These are phyloP conservation scores for Pandemis heparana DNA, from an alignment of 2,888 invertebrate species.

Conservation along the genomic window DNA sequence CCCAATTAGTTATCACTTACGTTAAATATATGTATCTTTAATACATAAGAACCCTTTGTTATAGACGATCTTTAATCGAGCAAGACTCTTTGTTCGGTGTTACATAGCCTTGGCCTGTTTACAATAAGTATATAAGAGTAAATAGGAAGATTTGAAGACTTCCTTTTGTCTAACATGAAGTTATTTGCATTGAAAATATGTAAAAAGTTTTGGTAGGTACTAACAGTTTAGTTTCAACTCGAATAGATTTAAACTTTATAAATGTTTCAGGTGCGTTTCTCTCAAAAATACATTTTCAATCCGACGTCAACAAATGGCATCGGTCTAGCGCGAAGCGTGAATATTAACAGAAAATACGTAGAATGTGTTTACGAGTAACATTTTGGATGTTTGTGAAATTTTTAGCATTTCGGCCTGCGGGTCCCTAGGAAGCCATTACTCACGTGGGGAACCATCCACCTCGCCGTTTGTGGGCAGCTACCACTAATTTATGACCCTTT, in stretches of 20 bases:
- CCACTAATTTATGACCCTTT: constrained; percentile 81
- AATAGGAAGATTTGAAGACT: constrained; percentile 19
- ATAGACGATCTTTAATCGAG: constrained; percentile 41
- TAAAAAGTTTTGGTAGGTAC: too few relatives aligned
- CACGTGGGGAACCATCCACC: constrained; percentile 77
- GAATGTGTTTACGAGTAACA: constrained; percentile 45
- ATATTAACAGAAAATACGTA: constrained; percentile 38
- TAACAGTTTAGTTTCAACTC: too few relatives aligned
- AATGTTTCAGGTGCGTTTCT: constrained; percentile 8
- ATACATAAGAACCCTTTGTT: constrained; percentile 56
- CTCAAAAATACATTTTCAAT: constrained; percentile 19
- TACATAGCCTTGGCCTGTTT: constrained; percentile 24
- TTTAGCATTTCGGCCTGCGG: constrained; percentile 52
- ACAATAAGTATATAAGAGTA: constrained; percentile 9
- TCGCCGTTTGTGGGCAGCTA: constrained; percentile 78
- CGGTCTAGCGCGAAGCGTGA: background rate
- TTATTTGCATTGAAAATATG: too few relatives aligned
- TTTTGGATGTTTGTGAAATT: constrained; percentile 55
- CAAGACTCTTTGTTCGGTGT: constrained; percentile 28
- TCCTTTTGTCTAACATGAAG: background rate
- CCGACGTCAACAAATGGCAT: constrained; percentile 16
- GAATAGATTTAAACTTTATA: too few relatives aligned
- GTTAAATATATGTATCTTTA: constrained; percentile 51
- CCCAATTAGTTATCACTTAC: constrained; percentile 75
- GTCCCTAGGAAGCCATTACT: constrained; percentile 75